Evolutionary conservation across 2,113 vertebrate genomes (phyloP).

Genomic region (Limnothrissa miodon): DNA sequence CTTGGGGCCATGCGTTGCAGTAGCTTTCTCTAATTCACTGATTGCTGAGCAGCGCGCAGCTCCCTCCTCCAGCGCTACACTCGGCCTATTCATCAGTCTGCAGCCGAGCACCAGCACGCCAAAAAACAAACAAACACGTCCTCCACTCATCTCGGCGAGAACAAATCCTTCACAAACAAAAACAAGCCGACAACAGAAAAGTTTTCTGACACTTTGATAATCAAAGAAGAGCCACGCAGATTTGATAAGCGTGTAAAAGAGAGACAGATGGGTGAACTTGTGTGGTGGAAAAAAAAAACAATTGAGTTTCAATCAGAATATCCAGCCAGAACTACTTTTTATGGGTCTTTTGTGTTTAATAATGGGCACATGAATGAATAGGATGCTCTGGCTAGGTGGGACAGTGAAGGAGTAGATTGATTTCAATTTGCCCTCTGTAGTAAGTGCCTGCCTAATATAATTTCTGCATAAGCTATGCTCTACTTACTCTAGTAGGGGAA

Average conservation of each 20-base stretch:
- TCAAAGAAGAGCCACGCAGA: not conserved
- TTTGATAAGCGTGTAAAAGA: not conserved
- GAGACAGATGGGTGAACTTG: not conserved
- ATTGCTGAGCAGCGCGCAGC: conserved; percentile 33
- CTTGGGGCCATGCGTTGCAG: conserved; percentile 30
- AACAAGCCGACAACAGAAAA: not conserved
- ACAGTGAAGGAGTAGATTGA: not conserved
- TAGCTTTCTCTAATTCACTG: conserved; percentile 24
- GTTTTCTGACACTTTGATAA: not conserved
- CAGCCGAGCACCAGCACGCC: not conserved
- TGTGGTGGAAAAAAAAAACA: conserved; percentile 62
- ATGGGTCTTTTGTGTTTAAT: conserved; percentile 66
- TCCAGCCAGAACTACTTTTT: conserved; percentile 57
- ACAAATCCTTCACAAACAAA: conserved; percentile 4
- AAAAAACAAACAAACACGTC: not conserved
- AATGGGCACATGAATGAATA: conserved; percentile 60
- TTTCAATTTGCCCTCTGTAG: conserved; percentile 9
- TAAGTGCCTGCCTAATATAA: not conserved
- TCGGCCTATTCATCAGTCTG: not conserved
- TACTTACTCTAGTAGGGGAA: not conserved
- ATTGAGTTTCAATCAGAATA: conserved; percentile 67
- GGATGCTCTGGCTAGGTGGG: conserved; percentile 11
- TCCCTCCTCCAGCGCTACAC: conserved; percentile 10
- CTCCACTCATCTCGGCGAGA: not conserved
- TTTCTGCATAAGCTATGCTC: not conserved